Evolutionary conservation across 2,797 vertebrate genomes (phyloP).

Genomic region (Hybognathus amarus): DNA sequence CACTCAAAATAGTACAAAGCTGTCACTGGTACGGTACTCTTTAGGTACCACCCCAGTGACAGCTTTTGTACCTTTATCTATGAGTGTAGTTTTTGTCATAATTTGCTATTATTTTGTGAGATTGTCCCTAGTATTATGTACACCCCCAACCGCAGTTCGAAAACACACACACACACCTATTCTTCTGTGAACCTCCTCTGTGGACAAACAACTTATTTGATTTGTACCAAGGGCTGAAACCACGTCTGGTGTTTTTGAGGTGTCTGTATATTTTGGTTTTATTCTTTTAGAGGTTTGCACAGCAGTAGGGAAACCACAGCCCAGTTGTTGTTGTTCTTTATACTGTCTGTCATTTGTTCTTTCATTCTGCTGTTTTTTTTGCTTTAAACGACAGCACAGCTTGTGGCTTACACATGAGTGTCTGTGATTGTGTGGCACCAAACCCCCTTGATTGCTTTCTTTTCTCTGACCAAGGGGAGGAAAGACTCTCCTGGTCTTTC

Average conservation of each 20-base stretch:
- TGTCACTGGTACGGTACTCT: too few relatives aligned
- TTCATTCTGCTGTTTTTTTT: slow-evolving; percentile 38
- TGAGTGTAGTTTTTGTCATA: too few relatives aligned
- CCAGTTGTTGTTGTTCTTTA: slow-evolving; percentile 37
- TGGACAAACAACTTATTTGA: slow-evolving; percentile 29
- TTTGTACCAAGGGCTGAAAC: slow-evolving; percentile 23
- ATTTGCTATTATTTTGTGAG: background rate
- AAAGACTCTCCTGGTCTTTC: slow-evolving; percentile 39
- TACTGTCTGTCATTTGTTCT: slow-evolving; percentile 43
- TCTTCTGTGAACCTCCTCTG: background rate
- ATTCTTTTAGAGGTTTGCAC: slow-evolving; percentile 26
- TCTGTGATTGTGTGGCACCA: slow-evolving; percentile 43
- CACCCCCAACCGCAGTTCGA: too few relatives aligned
- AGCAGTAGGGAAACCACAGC: slow-evolving; percentile 27
- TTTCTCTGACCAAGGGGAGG: slow-evolving; percentile 40
- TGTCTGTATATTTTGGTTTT: slow-evolving; percentile 17
- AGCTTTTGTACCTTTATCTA: too few relatives aligned
- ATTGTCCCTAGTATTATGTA: too few relatives aligned
- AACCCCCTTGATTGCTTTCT: slow-evolving; percentile 49
- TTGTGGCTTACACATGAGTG: slow-evolving; percentile 29
- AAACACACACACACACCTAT: background rate
- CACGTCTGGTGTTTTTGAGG: slow-evolving; percentile 4
- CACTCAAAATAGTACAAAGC: too few relatives aligned
- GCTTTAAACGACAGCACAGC: slow-evolving; percentile 37
- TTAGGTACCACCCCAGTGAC: too few relatives aligned